Conservation (phyloP, 2,888 invertebrate genomes). For the Hirtodrosophila confusa region DNA sequence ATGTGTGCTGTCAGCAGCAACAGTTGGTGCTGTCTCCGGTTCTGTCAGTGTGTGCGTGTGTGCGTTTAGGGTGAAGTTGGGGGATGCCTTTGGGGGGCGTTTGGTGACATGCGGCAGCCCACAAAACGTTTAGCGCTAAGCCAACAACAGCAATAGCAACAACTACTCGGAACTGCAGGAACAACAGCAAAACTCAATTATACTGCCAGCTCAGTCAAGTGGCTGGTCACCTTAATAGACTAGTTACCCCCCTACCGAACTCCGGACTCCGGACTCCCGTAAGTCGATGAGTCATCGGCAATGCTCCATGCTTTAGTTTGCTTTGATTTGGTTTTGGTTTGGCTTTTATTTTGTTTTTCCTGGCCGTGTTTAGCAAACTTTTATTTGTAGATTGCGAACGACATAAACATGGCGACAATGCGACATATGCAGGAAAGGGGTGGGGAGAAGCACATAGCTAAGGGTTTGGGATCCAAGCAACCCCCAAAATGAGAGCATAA, state of each 20-base stretch:
- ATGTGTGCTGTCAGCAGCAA: conserved; percentile 45
- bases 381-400: conserved; percentile 24
- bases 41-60: neutral
- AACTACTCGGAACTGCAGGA: conserved; percentile 9
- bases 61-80: neutral
- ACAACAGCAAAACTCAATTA: conserved; percentile 51
- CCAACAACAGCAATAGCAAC: conserved; percentile 31
- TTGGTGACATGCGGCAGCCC: conserved; percentile 43
- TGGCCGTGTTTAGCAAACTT: conserved; percentile 7
- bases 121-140: conserved; percentile 62
- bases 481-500: conserved; percentile 30
- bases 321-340: conserved; percentile 7
- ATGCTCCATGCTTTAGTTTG: conserved; percentile 2
- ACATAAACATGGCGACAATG: conserved; percentile 28
- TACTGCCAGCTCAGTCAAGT: conserved; percentile 43
- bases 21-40: conserved; percentile 47
- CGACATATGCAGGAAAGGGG: conserved; percentile 13
- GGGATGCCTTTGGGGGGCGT: conserved; percentile 4
- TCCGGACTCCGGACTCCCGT: neutral
- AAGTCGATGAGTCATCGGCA: conserved; percentile 35
- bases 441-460: neutral
- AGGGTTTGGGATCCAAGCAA: conserved; percentile 22
- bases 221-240: conserved; percentile 43
- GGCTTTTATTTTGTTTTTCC: conserved; percentile 18
- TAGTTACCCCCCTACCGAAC: neutral